Conservation (phyloP, 2,113 vertebrate genomes). For the Zapus hudsonius region DNA sequence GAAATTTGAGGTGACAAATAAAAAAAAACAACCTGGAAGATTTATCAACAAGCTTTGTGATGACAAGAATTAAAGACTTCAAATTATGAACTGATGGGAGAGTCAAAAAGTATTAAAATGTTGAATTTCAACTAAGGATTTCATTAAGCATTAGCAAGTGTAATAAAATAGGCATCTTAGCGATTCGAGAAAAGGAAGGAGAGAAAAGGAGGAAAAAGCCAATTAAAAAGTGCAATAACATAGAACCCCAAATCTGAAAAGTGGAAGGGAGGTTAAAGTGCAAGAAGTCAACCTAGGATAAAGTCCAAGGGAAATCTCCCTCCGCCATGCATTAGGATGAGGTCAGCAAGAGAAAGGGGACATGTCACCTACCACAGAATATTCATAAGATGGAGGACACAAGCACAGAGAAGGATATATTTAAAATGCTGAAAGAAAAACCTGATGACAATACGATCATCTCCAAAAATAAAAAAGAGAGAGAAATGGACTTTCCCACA, state of each 20-base stretch:
- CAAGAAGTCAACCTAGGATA: not conserved
- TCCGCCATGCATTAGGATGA: not conserved
- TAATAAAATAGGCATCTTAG: not conserved
- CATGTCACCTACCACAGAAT: not conserved
- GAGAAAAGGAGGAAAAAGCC: not conserved
- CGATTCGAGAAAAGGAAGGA: not conserved
- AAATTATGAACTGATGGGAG: not conserved
- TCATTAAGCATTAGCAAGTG: not conserved
- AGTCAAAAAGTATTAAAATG: not conserved
- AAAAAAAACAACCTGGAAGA: not conserved
- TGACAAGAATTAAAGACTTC: not conserved
- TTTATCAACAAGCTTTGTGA: not conserved
- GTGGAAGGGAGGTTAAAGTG: too few relatives aligned
- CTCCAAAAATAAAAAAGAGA: not conserved
- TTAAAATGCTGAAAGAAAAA: not conserved
- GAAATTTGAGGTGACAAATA: not conserved
- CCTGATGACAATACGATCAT: not conserved
- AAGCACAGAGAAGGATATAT: not conserved
- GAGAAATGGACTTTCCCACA: not conserved
- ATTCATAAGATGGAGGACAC: not conserved
- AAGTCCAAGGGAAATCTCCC: not conserved
- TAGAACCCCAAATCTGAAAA: not conserved
- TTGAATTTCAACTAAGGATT: not conserved
- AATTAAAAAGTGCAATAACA: not conserved
- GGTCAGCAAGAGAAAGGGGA: not conserved